Base-by-base conservation (phyloP, 2,888 invertebrate genomes). In the Teinopalpus imperialis region DNA sequence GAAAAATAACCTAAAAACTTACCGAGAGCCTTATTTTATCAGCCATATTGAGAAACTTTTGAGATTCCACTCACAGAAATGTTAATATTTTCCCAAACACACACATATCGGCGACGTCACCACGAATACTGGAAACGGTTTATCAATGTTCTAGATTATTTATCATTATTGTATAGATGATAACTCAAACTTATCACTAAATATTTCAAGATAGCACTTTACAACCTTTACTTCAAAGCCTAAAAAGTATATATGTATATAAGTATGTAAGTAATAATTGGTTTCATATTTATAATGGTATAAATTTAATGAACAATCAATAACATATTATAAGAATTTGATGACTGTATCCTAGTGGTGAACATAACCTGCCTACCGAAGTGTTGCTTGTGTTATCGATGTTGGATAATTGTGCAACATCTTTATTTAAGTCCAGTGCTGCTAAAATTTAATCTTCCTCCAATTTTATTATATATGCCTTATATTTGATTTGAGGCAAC, bases 21-120 rank as follows among this genome's bases (percentile, higher is more conserved):
- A 88, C 87, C 35, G 87, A 72, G 54, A 87, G 57, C 49, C 71
- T 73, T 42, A 77, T 63, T 20, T 73, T 67, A 42, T 75, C 76
- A 34, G 69, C 76, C 87, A 88, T 88, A 61, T 68, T 76, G 50
- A 45, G 48, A 48, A 51, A 53, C 48, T 59, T 56, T 54, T 61
- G 71, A 76, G 74, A 79, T 80, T 78, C 74, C 62, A 66, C 54
- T 66, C 66, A 73, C 66, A 60, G 62, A 62, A 63, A 49, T 48
- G 6, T 48, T 37, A 43, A 51, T 49, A 57, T 26, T 57, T 54
- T 54, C 49, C 54, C 58, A 58, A 49, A 61, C 53, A 66, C 59
- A 68, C 63, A 51, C 58, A 66, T 61, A 58, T 53, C 48, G 59
- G 54, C 55, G 48, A 61, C 55, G 57, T 59, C 57, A 53, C 41